Conservation (phyloP, 64 coral and sea anemone genomes). For the Actinia tenebrosa region DNA sequence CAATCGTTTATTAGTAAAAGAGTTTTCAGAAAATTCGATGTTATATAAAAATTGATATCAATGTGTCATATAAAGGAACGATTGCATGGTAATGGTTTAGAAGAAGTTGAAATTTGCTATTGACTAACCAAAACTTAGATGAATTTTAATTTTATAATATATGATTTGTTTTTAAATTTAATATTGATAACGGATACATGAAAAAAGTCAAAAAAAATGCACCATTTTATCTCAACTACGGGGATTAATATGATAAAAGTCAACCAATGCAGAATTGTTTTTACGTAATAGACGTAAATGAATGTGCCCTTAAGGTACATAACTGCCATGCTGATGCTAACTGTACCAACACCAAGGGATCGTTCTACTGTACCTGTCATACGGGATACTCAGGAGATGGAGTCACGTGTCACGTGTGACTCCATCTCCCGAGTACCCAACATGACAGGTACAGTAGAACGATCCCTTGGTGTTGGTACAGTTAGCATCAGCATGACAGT, state of each 20-base stretch:
- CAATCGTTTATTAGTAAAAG: not conserved
- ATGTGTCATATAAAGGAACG: not conserved
- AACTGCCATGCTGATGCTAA: conserved; percentile 47
- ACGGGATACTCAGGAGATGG: conserved; percentile 59
- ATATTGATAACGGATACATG: too few species aligned
- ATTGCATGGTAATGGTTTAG: too few species aligned
- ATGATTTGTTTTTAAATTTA: too few species aligned
- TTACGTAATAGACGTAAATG: conserved; percentile 18
- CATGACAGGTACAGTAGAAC: conserved; percentile 29
- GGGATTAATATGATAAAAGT: not conserved
- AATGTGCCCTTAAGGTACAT: conserved; percentile 18
- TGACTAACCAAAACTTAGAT: too few species aligned
- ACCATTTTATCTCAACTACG: too few species aligned
- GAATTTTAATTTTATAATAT: too few species aligned
- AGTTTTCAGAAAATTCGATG: too few species aligned
- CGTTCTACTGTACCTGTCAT: conserved; percentile 53
- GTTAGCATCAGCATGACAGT: conserved; percentile 59
- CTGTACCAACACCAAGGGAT: conserved; percentile 59
- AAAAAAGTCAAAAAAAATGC: too few species aligned
- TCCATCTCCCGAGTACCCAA: too few species aligned
- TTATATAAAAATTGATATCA: too few species aligned
- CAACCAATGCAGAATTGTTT: conserved; percentile 8
- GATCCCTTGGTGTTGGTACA: conserved; percentile 82
- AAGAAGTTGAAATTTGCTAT: too few species aligned
- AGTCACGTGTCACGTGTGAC: conserved; percentile 29